These are phyloP conservation scores for Argyresthia goedartella DNA, from an alignment of 2,888 invertebrate genomes.

Conservation along the genomic window DNA sequence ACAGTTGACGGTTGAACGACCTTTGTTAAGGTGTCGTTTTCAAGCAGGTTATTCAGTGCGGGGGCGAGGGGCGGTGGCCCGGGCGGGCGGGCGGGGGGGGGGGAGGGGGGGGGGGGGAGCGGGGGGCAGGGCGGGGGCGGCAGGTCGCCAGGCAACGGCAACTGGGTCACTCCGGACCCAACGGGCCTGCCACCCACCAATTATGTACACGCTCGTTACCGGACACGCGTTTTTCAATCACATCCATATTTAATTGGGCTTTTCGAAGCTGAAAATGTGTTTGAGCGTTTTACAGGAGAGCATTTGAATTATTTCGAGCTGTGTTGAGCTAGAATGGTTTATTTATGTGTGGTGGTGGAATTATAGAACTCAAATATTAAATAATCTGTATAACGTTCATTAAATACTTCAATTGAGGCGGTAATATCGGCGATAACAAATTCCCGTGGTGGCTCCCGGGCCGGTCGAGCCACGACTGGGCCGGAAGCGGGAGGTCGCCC, in stretches of 20 bases:
- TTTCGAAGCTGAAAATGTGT: slow-evolving; percentile 64
- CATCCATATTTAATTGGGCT: slow-evolving; percentile 72
- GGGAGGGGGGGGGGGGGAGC: slow-evolving; percentile 19
- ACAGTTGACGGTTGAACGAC: slow-evolving; percentile 62
- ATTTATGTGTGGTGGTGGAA: too few relatives aligned
- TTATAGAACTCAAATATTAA: too few relatives aligned
- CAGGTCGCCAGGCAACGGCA: slow-evolving; percentile 65
- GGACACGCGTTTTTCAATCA: slow-evolving; percentile 72
- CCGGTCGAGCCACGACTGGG: too few relatives aligned
- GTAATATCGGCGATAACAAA: too few relatives aligned
- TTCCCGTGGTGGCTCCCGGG: too few relatives aligned
- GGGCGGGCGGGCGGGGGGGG: slow-evolving; percentile 22
- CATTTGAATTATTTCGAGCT: slow-evolving; percentile 34
- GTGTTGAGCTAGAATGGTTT: too few relatives aligned
- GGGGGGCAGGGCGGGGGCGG: slow-evolving; percentile 30
- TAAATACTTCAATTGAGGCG: too few relatives aligned
- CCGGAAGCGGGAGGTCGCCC: too few relatives aligned
- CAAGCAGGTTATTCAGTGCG: slow-evolving; percentile 70
- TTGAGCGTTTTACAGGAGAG: slow-evolving; percentile 47
- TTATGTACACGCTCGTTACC: slow-evolving; percentile 72
- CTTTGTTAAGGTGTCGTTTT: slow-evolving; percentile 68
- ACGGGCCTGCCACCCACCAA: slow-evolving; percentile 62
- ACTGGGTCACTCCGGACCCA: slow-evolving; percentile 69
- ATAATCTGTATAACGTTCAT: too few relatives aligned
- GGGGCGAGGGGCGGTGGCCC: slow-evolving; percentile 21